Conservation (phyloP, 1,140 invertebrate genomes). For the Drosophila arizonae region DNA sequence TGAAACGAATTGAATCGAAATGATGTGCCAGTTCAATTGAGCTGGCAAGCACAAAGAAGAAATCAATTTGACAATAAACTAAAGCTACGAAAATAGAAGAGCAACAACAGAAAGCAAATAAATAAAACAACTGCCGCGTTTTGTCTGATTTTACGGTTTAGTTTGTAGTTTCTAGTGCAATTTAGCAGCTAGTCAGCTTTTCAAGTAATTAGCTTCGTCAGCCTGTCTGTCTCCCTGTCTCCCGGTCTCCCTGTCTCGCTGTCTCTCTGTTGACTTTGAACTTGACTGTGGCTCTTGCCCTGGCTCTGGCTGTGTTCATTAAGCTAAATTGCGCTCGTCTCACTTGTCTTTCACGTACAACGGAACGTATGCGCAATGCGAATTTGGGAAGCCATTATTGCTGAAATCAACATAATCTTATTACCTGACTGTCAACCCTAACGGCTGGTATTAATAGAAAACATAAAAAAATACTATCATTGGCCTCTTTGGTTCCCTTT, state of each 20-base stretch:
- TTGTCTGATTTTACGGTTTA: constrained; percentile 19
- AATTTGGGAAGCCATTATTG: background rate
- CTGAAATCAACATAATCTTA: too few species aligned
- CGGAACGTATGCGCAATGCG: constrained; percentile 15
- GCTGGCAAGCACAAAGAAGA: constrained; percentile 8
- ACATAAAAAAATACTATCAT: too few species aligned
- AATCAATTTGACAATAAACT: constrained; percentile 9
- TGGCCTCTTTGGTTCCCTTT: too few species aligned
- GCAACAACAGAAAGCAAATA: background rate
- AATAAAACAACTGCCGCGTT: background rate
- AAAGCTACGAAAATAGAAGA: background rate
- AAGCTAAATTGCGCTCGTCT: constrained; percentile 15
- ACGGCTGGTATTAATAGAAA: too few species aligned
- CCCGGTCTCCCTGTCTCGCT: background rate
- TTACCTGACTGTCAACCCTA: too few species aligned
- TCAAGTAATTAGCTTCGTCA: background rate
- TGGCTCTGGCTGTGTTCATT: background rate
- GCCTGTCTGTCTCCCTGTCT: background rate
- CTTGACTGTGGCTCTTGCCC: constrained; percentile 19
- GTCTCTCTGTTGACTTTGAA: constrained; percentile 35
- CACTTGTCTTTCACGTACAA: constrained; percentile 4
- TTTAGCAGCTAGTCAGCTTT: constrained; percentile 1
- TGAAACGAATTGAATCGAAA: constrained; percentile 15
- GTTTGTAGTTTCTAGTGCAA: constrained; percentile 2
- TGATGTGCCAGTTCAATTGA: constrained; percentile 24